Evolutionary conservation across 2,888 invertebrate genomes (phyloP).

Genomic region (Chymomyza caudatula): DNA sequence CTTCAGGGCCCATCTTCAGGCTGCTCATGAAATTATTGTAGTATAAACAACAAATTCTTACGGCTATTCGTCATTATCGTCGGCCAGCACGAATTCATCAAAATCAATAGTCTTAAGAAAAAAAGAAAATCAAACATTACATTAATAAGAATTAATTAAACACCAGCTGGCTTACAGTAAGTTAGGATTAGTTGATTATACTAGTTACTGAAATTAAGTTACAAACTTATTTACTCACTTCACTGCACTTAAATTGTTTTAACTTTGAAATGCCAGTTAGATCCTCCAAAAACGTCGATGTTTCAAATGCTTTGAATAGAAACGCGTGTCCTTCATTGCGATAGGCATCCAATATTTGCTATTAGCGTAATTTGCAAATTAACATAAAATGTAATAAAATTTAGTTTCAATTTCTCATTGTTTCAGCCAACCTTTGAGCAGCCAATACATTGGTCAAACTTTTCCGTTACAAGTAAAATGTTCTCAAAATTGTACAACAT

Average conservation of each 20-base stretch:
- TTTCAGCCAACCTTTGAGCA: constrained; percentile 83
- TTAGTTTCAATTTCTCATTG: not conserved
- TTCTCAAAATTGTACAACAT: constrained; percentile 90
- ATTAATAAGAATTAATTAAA: too few relatives aligned
- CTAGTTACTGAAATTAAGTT: not conserved
- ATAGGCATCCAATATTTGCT: constrained; percentile 79
- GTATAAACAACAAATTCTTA: too few relatives aligned
- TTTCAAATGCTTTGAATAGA: constrained; percentile 87
- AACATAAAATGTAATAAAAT: not conserved
- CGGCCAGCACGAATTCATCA: constrained; percentile 73
- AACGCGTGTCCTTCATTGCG: constrained; percentile 83
- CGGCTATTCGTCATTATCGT: constrained; percentile 47
- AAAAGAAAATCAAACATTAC: not conserved
- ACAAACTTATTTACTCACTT: constrained; percentile 71
- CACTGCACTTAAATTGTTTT: constrained; percentile 80
- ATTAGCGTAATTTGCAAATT: constrained; percentile 19
- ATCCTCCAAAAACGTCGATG: constrained; percentile 89
- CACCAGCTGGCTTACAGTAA: too few relatives aligned
- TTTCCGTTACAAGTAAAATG: constrained; percentile 89
- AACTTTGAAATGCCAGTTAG: constrained; percentile 88
- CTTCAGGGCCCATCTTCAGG: too few relatives aligned
- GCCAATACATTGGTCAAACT: constrained; percentile 94
- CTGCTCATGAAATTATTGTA: too few relatives aligned
- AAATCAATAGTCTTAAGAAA: constrained; percentile 75
- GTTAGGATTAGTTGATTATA: not conserved